Evolutionary conservation across 30 jellyfish, hydroid and myxozoan species (phyloP), one percentile per base, ranked within the genome.

Genomic region (Pelagia noctiluca): DNA sequence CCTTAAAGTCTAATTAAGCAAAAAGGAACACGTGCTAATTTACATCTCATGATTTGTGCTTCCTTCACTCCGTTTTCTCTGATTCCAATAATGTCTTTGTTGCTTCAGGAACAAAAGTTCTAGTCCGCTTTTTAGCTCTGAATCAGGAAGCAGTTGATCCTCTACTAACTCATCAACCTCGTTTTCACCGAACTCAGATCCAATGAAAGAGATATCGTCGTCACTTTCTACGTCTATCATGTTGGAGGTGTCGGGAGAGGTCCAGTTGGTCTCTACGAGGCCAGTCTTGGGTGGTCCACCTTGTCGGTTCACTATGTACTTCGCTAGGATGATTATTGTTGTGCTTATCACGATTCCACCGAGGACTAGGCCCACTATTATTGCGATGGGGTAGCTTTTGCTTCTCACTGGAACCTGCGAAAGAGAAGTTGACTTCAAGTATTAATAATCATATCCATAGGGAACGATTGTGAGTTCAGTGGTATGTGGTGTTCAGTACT

Each of bases 21-120:
- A 42, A 16, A 42, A 16, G 8, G 57, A 5, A 16, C 57, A 5
- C 16, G 57, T 16, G 16, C 16, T 42, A 5, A 63, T 78, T 60
- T 78, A 78, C 89, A 78, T 57, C 25, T 84, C 87, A 48, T 75
- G 85, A 21, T 38, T 36, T 29, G 77, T 67, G 13, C 84, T 46
- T 48, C 90, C 80, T 4, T 83, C 90, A 22, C 57, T 82, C 68
- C 87, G 63, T 42, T 76, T 82, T 50, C 80, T 50, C 33, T 90
- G 98, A 68, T 85, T 90, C 98, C 98, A 90, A 50, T 90, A 90
- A 62, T 90, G 98, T 80, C 98, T 83, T 54, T 90, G 98, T 35
- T 90, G 98, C 35, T 90, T 90, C 71, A 90, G 48, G 68, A 90
- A 90, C 88, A 90, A 42, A 60, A 90, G 84, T 80, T 90, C 98